Base-by-base conservation (phyloP, 2,888 invertebrate genomes). In the Oegoconia quadripuncta region DNA sequence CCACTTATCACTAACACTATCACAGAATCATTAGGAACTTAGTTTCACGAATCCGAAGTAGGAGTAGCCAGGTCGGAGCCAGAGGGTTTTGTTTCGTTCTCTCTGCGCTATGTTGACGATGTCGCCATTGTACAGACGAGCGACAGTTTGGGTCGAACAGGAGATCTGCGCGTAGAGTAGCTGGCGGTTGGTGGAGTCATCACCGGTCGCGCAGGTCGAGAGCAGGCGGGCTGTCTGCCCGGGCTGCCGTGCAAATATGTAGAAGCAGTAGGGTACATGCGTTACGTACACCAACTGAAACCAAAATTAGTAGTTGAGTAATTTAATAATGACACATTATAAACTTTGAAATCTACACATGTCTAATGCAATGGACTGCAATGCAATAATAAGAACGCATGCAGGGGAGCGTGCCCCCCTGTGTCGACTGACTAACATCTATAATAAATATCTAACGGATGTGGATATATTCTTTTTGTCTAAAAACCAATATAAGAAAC, bases 1-100 rank as follows among this genome's bases (percentile, higher is more conserved):
- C 3, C 8, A 12, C 27, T 27, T 33, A 33, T 25, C 15, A n/a
- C 14, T 34, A 33, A 1, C 9, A 34, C 15, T 55, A 62, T 57
- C 74, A 76, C 77, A 78, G 76, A 71, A 70, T 42, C 42, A 39
- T 65, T 78, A 84, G 74, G 83, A 77, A 71, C 76, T 74, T 53
- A 87, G 67, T 73, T 84, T 86, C 4, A 86, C 63, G 36, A 87
- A 81, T 1, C 86, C 86, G 39, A 86, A 58, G 62, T 78, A 83
- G 2, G 76, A 70, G 52, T 80, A 78, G 0, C 86, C 86, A 0
- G 71, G 73, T 42, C 68, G 41, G 0, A 86, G 68, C 72, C 75
- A 76, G 9, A 87, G 55, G 1, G 76, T 83, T 18, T 77, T 59
- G 58, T 84, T 80, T 1, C 58, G 71, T 50, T 87, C 87, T 9